Evolutionary conservation across 2,797 vertebrate genomes (phyloP).

Genomic region (Urosaurus nigricauda): DNA sequence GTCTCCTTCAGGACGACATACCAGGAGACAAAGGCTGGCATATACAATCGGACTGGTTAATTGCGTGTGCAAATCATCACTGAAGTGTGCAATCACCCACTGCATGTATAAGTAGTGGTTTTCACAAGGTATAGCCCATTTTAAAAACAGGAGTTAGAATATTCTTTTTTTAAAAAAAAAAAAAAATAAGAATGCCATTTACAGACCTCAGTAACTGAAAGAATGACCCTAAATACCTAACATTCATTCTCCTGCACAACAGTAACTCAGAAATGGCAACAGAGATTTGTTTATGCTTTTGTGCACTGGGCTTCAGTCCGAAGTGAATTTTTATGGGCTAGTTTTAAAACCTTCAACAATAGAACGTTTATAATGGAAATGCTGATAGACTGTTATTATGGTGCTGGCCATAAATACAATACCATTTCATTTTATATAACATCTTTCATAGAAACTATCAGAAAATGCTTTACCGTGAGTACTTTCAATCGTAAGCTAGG

Average conservation of each 20-base stretch:
- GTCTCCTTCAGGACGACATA: slow-evolving; percentile 26
- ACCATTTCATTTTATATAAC: slow-evolving; percentile 66
- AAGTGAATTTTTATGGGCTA: slow-evolving; percentile 62
- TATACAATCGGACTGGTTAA: slow-evolving; percentile 49
- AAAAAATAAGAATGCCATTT: slow-evolving; percentile 4
- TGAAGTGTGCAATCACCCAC: slow-evolving; percentile 28
- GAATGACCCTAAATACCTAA: slow-evolving; percentile 23
- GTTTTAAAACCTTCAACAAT: slow-evolving; percentile 66
- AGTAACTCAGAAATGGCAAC: slow-evolving; percentile 56
- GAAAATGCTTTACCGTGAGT: slow-evolving; percentile 63
- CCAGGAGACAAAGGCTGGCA: slow-evolving; percentile 48
- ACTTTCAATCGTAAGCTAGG: slow-evolving; percentile 59
- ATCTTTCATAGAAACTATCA: slow-evolving; percentile 62
- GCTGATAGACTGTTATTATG: slow-evolving; percentile 59
- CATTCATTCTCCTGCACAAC: slow-evolving; percentile 41
- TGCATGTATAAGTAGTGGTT: slow-evolving; percentile 22
- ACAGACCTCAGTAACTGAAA: neutral
- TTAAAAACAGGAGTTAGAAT: slow-evolving; percentile 35
- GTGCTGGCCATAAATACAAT: slow-evolving; percentile 68
- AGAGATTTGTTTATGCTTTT: slow-evolving; percentile 55
- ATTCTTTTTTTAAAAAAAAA: slow-evolving; percentile 38
- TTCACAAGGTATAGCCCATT: slow-evolving; percentile 28
- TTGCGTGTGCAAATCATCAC: slow-evolving; percentile 43
- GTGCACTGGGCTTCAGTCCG: slow-evolving; percentile 38
- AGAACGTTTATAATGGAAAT: slow-evolving; percentile 64